Percentiles rank a stretch among this genome's conserved stretches.
Conservation (phyloP, 2,888 invertebrate species). For the Polymixis flavicincta region DNA sequence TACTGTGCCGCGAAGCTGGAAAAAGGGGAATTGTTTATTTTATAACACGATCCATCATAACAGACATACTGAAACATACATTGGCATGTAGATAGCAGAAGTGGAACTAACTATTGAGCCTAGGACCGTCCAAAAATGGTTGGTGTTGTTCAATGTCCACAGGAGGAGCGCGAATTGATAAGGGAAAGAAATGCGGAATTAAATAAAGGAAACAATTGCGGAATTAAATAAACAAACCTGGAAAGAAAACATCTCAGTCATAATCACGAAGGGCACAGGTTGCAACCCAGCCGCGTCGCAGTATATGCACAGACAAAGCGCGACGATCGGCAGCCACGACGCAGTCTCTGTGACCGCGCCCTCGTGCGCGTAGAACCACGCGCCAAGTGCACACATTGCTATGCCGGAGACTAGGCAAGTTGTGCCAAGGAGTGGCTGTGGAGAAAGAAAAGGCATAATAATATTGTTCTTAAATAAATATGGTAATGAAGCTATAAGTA, state of each 20-base stretch:
- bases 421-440: constrained; percentile 81
- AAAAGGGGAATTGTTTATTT: constrained; percentile 28
- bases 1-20: constrained; percentile 86
- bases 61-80: too few species aligned
- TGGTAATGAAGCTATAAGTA: too few species aligned
- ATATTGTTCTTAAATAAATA: too few species aligned
- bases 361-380: constrained; percentile 81
- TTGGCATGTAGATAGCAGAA: too few species aligned
- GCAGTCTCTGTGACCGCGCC: constrained; percentile 62
- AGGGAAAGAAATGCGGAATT: too few species aligned
- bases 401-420: constrained; percentile 85
- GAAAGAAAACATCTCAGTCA: constrained; percentile 88
- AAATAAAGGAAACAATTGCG: too few species aligned
- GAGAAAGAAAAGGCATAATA: neutral
- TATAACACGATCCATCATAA: neutral
- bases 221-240: constrained; percentile 82
- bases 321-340: constrained; percentile 83
- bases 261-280: constrained; percentile 87
- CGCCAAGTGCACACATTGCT: constrained; percentile 80
- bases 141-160: too few species aligned
- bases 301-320: constrained; percentile 86
- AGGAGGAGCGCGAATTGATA: too few species aligned
- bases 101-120: too few species aligned
- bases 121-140: too few species aligned
- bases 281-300: constrained; percentile 87